phyloP scores from a whole-genome alignment of 1,140 invertebrate genomes.

The Choristoneura fumiferana region DNA sequence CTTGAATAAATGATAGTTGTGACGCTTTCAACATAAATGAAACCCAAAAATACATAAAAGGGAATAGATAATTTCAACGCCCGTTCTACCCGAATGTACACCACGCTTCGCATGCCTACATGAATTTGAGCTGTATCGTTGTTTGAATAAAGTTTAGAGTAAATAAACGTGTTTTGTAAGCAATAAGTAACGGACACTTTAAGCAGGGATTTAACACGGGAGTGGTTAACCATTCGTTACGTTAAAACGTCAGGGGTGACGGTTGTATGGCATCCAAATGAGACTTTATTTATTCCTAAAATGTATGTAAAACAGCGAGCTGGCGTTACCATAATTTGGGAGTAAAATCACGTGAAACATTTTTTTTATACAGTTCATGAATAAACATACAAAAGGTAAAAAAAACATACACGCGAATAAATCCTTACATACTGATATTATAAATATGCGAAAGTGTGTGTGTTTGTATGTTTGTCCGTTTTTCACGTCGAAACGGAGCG shows the following conservation, averaged over 20 bases:
- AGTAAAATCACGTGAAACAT: too few species aligned
- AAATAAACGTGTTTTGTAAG: neutral
- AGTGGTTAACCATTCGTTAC: slow-evolving; percentile 53
- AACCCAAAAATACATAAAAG: slow-evolving; percentile 2
- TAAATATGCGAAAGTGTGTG: too few species aligned
- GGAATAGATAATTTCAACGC: slow-evolving; percentile 10
- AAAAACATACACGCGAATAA: too few species aligned
- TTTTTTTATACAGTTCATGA: too few species aligned
- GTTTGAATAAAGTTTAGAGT: neutral
- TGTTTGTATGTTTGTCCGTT: too few species aligned
- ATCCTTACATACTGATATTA: too few species aligned
- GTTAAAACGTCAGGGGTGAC: slow-evolving; percentile 25
- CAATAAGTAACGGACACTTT: slow-evolving; percentile 16
- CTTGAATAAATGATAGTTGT: neutral
- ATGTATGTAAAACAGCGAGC: slow-evolving; percentile 8
- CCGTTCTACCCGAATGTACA: slow-evolving; percentile 27
- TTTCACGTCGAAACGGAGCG: too few species aligned
- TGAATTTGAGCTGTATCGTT: neutral
- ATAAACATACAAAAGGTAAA: too few species aligned
- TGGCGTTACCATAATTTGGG: neutral
- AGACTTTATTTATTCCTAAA: slow-evolving; percentile 2
- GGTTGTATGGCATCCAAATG: slow-evolving; percentile 28
- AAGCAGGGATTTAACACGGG: slow-evolving; percentile 36
- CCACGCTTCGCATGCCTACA: neutral
- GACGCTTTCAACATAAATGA: neutral